Percentiles rank a stretch among this genome's conserved stretches.
Evolutionary conservation across 1,140 invertebrate species (phyloP).

Genomic region (Tribolium castaneum): DNA sequence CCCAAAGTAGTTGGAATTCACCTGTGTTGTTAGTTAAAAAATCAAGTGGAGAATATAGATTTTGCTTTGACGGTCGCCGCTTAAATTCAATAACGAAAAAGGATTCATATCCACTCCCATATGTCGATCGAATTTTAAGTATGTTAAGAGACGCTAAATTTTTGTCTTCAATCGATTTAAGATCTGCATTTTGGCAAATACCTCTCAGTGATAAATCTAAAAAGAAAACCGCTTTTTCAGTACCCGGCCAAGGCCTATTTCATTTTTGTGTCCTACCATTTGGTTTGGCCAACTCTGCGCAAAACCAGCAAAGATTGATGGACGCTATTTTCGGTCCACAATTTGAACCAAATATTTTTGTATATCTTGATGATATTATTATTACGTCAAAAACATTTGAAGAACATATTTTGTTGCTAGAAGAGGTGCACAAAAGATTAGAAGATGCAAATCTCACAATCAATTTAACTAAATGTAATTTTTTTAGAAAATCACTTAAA

Average conservation of each 20-base stretch:
- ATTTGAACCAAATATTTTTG: conserved; percentile 47
- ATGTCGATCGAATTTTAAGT: no score
- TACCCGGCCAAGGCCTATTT: background rate
- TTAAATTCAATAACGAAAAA: no score
- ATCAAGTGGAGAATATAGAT: background rate
- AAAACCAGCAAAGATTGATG: conserved; percentile 55
- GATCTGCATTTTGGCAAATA: conserved; percentile 6
- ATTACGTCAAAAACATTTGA: conserved; percentile 39
- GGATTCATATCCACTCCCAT: no score
- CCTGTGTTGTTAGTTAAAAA: conserved; percentile 38
- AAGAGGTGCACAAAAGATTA: background rate
- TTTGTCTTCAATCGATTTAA: background rate
- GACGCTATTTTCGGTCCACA: conserved; percentile 52
- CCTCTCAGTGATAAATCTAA: background rate
- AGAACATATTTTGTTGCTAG: background rate
- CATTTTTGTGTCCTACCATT: background rate
- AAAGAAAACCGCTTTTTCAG: background rate
- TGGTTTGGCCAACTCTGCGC: no score
- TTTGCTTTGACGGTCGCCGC: no score
- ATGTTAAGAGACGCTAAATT: background rate
- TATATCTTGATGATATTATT: conserved; percentile 61
- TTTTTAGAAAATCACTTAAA: no score
- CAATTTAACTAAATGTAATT: background rate
- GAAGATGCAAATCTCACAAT: background rate
- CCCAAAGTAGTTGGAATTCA: conserved; percentile 33